Evolutionary conservation across 35 echinoderm and acorn worm species (phyloP).

Genomic region (Stichopus chloronotus): DNA sequence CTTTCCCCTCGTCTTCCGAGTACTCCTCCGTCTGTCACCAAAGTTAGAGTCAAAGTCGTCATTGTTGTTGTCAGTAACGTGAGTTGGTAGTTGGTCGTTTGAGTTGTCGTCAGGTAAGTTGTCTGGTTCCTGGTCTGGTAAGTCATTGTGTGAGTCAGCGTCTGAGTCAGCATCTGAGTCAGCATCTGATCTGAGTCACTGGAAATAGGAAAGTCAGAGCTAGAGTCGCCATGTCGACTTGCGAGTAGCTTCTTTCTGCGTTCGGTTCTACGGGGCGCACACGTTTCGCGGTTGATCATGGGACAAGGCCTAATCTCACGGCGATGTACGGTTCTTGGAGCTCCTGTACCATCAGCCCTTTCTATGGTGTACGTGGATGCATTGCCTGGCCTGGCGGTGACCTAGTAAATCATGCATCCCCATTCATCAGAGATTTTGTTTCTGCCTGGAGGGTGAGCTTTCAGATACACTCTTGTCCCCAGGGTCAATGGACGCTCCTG

Average conservation of each 20-base stretch:
- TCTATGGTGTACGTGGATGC: background rate
- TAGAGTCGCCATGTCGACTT: background rate
- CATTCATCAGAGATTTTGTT: conserved; percentile 47
- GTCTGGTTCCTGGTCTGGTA: too few species aligned
- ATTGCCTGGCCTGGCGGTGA: background rate
- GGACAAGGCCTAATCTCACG: background rate
- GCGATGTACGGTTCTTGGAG: background rate
- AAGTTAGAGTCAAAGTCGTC: background rate
- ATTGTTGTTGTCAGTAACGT: background rate
- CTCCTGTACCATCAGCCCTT: background rate
- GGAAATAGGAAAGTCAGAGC: background rate
- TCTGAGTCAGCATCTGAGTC: background rate
- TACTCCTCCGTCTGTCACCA: background rate
- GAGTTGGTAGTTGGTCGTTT: background rate
- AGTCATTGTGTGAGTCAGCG: too few species aligned
- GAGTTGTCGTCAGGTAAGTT: background rate
- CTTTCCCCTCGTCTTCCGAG: too few species aligned
- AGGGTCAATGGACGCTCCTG: background rate
- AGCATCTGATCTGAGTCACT: background rate
- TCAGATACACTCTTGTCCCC: conserved; percentile 26
- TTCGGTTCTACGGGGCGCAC: background rate
- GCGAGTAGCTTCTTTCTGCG: background rate
- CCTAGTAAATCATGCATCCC: background rate
- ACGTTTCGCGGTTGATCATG: background rate
- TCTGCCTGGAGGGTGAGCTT: background rate